Evolutionary conservation across 2,888 invertebrate genomes (phyloP).

Genomic region (Cephus sareptanus): DNA sequence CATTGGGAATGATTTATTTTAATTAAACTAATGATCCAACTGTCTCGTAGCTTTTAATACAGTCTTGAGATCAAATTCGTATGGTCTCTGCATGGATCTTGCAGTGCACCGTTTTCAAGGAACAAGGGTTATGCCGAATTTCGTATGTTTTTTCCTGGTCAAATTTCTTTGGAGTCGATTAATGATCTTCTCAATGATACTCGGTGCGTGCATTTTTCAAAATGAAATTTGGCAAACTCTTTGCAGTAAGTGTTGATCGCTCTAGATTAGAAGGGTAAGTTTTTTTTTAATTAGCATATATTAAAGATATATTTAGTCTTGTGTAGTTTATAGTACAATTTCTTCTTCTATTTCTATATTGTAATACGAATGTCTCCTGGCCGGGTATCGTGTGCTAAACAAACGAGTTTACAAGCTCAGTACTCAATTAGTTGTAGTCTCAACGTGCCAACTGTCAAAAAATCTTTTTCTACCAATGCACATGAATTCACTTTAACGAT

Average conservation of each 20-base stretch:
- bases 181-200: background rate
- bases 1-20: background rate
- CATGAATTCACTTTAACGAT: no score
- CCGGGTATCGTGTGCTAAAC: background rate
- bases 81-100: background rate
- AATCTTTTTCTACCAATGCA: background rate
- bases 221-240: constrained; percentile 1
- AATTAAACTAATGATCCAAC: background rate
- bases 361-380: no score
- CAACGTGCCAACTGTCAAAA: background rate
- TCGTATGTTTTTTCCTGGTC: background rate
- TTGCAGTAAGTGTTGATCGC: background rate
- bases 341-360: background rate
- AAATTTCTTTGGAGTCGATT: background rate
- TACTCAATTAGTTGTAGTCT: background rate
- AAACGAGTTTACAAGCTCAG: background rate
- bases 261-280: constrained; percentile 6
- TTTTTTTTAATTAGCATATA: background rate
- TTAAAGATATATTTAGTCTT: background rate
- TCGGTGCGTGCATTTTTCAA: background rate
- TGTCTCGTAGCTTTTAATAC: background rate
- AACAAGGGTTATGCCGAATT: background rate
- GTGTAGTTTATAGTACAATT: background rate
- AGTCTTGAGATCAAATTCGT: background rate
- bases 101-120: background rate